A percentile compares a stretch with the other conserved stretches of the same genome.
phyloP scores from a whole-genome alignment of 2,888 invertebrate species.

The Nephrotoma guestfalica region DNA sequence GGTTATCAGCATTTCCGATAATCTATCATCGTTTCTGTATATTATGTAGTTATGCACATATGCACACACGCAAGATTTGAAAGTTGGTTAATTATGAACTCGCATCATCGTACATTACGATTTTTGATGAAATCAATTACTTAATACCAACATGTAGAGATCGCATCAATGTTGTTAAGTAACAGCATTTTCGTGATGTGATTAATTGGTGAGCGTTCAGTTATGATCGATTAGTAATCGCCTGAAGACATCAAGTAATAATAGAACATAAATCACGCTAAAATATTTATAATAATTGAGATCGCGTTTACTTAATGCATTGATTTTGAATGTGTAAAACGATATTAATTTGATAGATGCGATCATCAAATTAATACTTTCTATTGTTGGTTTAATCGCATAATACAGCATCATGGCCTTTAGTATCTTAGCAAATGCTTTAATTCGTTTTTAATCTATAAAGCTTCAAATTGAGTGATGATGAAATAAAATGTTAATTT shows the following conservation, averaged over 20 bases:
- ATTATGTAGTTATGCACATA: too few relatives aligned
- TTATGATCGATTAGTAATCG: background rate
- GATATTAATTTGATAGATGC: background rate
- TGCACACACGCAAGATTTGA: background rate
- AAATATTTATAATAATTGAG: background rate
- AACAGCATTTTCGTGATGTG: background rate
- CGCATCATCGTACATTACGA: background rate
- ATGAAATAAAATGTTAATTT: too few relatives aligned
- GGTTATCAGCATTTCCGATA: background rate
- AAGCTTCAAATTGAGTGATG: too few relatives aligned
- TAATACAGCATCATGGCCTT: too few relatives aligned
- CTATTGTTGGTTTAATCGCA: background rate
- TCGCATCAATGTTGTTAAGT: background rate
- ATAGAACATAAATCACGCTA: background rate
- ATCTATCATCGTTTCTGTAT: background rate
- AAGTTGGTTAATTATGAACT: background rate
- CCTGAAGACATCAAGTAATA: background rate
- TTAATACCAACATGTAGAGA: background rate
- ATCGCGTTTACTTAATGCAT: background rate
- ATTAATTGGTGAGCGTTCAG: background rate
- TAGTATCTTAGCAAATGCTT: too few relatives aligned
- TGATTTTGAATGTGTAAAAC: background rate
- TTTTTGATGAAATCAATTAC: background rate
- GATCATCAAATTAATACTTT: background rate
- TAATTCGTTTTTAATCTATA: too few relatives aligned